phyloP scores from a whole-genome alignment of 1,140 invertebrate genomes.

The Gyrodactylus salaris region DNA sequence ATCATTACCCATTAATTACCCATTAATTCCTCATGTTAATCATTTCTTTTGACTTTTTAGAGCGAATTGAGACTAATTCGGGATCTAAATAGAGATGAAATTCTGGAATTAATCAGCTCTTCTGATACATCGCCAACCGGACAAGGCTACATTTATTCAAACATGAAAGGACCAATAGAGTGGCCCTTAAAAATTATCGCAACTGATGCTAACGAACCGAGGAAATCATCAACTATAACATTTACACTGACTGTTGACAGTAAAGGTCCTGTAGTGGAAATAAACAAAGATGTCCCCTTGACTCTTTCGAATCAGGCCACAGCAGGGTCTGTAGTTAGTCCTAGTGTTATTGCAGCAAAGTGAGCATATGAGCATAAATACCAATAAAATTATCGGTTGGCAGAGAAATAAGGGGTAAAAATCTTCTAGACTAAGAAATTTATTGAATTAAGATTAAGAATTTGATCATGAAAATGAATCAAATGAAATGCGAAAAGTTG shows the following conservation, averaged over 20 bases:
- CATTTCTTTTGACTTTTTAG: too few species aligned
- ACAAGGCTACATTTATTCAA: not conserved
- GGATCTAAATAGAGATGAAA: not conserved
- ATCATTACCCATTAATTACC: too few species aligned
- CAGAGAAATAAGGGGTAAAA: too few species aligned
- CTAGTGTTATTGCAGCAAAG: not conserved
- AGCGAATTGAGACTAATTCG: not conserved
- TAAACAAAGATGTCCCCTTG: not conserved
- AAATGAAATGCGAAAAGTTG: too few species aligned
- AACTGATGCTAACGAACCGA: not conserved
- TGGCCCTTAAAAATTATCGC: not conserved
- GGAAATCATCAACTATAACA: not conserved
- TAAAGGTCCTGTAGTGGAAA: not conserved
- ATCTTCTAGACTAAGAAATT: too few species aligned
- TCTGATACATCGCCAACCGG: not conserved
- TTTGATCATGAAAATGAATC: too few species aligned
- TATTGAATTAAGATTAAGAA: too few species aligned
- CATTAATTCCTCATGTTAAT: too few species aligned
- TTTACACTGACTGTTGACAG: not conserved
- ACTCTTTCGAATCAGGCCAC: not conserved
- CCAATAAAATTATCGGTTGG: too few species aligned
- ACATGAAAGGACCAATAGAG: not conserved
- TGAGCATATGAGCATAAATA: too few species aligned
- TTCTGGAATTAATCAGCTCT: not conserved
- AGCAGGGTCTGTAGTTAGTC: not conserved